Evolutionary conservation across 2,113 vertebrate genomes (phyloP), one percentile per base, ranked within the genome.

Genomic region (Dasyurus viverrinus): DNA sequence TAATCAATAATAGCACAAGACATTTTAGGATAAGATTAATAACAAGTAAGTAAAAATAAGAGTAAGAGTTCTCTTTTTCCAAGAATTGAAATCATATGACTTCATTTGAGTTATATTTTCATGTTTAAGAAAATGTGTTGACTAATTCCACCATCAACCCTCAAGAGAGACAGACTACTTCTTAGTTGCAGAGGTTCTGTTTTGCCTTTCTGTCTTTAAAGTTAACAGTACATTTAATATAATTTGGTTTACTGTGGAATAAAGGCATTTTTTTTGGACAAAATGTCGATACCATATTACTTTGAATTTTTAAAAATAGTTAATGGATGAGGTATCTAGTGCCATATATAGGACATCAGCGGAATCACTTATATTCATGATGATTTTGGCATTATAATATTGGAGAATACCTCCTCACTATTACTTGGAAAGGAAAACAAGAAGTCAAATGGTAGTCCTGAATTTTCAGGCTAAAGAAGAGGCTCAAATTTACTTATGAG

Each of bases 401-500:
- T 84, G n/a, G 42, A 42, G 68, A 84, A 8, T 19, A 84, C 42
- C 68, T n/a, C 8, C 68, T 84, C 36, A 23, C 11, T 68, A 16
- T 36, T 36, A 36, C 30, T 36, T 68, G 60, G 30, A 68, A 68
- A 36, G 89, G 96, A 95, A 90, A 97, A 94, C 93, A 94, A 97
- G 92, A 95, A 97, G 95, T 89, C 48, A 94, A 91, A 93, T 92
- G 27, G 52, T 92, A 94, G 94, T 92, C 47, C 93, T 92, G 93
- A 90, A 36, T 2, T 54, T 93, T 8, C 2, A 54, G 27, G 0
- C 0, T 95, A 89, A 93, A 84, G 93, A 97, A 57, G 52, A 97
- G 93, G 91, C 97, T 97, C 84, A 94, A 95, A 95, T 98, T 98
- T 89, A 91, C 93, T 36, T 84, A 46, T 93, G 97, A 96, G 84